These are phyloP conservation scores for Oligia fasciuncula DNA, from an alignment of 2,888 invertebrate genomes.

Conservation along the genomic window DNA sequence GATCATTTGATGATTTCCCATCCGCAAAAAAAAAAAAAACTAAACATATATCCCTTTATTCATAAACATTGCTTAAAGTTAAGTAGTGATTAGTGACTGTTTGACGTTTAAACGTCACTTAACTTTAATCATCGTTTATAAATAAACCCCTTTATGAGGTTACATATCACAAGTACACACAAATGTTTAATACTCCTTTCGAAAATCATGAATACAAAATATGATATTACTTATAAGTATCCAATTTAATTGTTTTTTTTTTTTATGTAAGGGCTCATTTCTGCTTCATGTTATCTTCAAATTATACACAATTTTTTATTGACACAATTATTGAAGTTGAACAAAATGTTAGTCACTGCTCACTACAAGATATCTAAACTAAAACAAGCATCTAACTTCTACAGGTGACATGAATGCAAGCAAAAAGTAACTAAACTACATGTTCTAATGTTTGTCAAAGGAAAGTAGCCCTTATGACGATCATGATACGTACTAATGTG, in stretches of 20 bases:
- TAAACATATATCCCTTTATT: neutral
- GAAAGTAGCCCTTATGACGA: conserved; percentile 55
- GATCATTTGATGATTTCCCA: too few species aligned
- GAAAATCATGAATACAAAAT: neutral
- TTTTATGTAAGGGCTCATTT: conserved; percentile 59
- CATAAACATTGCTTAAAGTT: neutral
- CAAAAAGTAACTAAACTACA: conserved; percentile 59
- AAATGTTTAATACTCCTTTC: neutral
- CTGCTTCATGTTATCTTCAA: conserved; percentile 15
- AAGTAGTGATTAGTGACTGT: neutral
- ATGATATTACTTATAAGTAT: neutral
- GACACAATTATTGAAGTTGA: conserved; percentile 45
- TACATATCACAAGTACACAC: conserved; percentile 7
- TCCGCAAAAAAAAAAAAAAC: too few species aligned
- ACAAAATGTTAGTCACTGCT: conserved; percentile 72
- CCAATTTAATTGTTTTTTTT: neutral
- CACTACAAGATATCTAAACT: conserved; percentile 60
- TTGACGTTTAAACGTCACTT: neutral
- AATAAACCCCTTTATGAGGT: neutral
- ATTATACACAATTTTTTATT: conserved; percentile 20
- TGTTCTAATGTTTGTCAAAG: conserved; percentile 53
- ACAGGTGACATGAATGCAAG: conserved; percentile 66
- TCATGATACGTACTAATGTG: conserved; percentile 37
- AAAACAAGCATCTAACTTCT: conserved; percentile 67
- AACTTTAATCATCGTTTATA: neutral